Percentiles rank a stretch among this genome's conserved stretches.
Conservation (phyloP, 2,888 invertebrate genomes). For the Clivina fossor region DNA sequence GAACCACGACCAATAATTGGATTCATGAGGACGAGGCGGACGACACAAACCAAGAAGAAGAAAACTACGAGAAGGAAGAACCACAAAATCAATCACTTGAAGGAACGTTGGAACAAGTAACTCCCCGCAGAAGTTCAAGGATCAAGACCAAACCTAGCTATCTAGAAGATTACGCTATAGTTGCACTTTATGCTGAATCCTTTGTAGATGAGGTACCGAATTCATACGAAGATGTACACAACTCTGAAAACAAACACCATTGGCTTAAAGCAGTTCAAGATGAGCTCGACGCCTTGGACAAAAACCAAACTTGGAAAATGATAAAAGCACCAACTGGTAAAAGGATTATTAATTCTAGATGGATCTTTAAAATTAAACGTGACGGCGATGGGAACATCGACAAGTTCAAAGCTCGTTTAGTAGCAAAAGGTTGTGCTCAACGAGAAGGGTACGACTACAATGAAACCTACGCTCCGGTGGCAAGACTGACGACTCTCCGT, state of each 20-base stretch:
- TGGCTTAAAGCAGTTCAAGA: slow-evolving; percentile 38
- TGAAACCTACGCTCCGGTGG: slow-evolving; percentile 44
- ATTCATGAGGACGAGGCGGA: slow-evolving; percentile 1
- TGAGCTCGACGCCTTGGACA: slow-evolving; percentile 38
- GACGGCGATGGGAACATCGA: slow-evolving; percentile 35
- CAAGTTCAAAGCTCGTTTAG: slow-evolving; percentile 42
- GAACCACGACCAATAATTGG: slow-evolving; percentile 17
- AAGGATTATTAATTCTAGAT: slow-evolving; percentile 36
- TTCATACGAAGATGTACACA: slow-evolving; percentile 20
- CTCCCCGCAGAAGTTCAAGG: slow-evolving; percentile 18
- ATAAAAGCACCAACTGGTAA: slow-evolving; percentile 32
- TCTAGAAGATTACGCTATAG: slow-evolving; percentile 23
- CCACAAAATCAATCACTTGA: slow-evolving; percentile 2
- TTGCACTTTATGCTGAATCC: slow-evolving; percentile 21
- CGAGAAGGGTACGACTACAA: slow-evolving; percentile 41
- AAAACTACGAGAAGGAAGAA: slow-evolving; percentile 9
- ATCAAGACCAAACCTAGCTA: slow-evolving; percentile 10
- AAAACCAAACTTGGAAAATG: slow-evolving; percentile 39
- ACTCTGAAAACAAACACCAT: slow-evolving; percentile 19
- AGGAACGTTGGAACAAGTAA: slow-evolving; percentile 3
- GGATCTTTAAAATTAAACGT: slow-evolving; percentile 40
- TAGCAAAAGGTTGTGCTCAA: slow-evolving; percentile 41
- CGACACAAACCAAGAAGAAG: slow-evolving; percentile 9
- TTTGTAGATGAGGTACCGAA: slow-evolving; percentile 34
- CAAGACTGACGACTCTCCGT: slow-evolving; percentile 40